Percentiles rank a stretch among this genome's conserved stretches.
Evolutionary conservation across 2,797 vertebrate genomes (phyloP).

Genomic region (Lutjanus argentimaculatus): DNA sequence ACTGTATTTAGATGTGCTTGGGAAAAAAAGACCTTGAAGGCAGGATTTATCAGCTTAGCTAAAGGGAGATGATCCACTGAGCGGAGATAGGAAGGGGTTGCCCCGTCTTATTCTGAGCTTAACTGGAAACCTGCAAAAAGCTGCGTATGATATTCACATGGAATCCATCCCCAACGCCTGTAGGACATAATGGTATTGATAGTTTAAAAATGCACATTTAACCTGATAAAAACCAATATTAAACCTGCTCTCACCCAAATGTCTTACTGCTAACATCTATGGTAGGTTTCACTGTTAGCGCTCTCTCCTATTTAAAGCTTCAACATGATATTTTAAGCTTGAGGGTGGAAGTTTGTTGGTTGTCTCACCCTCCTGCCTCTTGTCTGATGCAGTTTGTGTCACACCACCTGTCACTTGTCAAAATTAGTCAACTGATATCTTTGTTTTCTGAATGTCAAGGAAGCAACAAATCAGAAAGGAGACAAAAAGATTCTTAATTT

Average conservation of each 20-base stretch:
- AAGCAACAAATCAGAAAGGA: not conserved
- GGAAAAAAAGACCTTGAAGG: conserved; percentile 67
- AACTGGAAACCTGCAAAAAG: conserved; percentile 51
- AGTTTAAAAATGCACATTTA: conserved; percentile 34
- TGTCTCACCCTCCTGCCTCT: not conserved
- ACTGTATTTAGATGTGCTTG: conserved; percentile 60
- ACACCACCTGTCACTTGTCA: too few relatives aligned
- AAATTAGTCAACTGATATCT: too few relatives aligned
- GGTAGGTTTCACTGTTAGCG: not conserved
- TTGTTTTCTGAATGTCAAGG: not conserved
- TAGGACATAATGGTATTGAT: conserved; percentile 23
- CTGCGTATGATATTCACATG: conserved; percentile 47
- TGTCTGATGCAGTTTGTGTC: conserved; percentile 1
- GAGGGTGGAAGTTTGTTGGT: not conserved
- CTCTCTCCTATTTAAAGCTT: not conserved
- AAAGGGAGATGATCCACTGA: conserved; percentile 71
- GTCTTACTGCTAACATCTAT: not conserved
- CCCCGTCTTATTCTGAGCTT: conserved; percentile 61
- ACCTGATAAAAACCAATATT: conserved; percentile 22
- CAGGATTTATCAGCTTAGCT: conserved; percentile 75
- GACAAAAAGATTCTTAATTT: too few relatives aligned
- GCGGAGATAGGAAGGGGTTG: conserved; percentile 61
- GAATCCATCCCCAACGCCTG: conserved; percentile 41
- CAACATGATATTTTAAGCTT: not conserved
- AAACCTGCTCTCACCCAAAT: conserved; percentile 6